phyloP scores from a whole-genome alignment of 2,888 invertebrate species.

The Ophion costatus region DNA sequence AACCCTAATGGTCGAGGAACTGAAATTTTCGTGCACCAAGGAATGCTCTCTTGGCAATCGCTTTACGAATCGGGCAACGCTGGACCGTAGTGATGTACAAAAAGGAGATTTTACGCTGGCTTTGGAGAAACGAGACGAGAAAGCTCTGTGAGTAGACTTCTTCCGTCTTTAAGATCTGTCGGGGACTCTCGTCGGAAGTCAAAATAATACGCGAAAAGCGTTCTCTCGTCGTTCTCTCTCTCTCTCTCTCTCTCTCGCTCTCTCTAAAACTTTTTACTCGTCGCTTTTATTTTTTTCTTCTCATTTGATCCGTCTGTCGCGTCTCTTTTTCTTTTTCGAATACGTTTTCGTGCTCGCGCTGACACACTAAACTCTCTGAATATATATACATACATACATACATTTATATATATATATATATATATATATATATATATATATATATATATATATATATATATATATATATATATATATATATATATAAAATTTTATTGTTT shows the following conservation, averaged over 20 bases:
- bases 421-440: neutral
- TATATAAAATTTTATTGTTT: neutral
- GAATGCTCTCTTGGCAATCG: constrained; percentile 27
- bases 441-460: neutral
- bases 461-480: neutral
- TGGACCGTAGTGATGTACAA: constrained; percentile 21
- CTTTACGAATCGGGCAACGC: constrained; percentile 42
- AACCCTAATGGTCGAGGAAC: neutral
- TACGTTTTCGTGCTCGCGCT: constrained; percentile 32
- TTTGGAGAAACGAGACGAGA: constrained; percentile 7
- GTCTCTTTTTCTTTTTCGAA: constrained; percentile 20
- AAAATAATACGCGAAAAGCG: constrained; percentile 34
- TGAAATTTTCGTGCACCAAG: neutral
- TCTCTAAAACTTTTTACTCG: constrained; percentile 24
- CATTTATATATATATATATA: neutral
- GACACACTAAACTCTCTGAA: constrained; percentile 9
- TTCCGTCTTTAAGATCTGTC: constrained; percentile 8
- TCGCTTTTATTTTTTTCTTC: constrained; percentile 40
- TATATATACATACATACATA: too few relatives aligned
- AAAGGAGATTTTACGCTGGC: neutral
- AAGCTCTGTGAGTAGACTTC: neutral
- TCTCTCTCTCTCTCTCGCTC: neutral
- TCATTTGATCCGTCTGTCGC: constrained; percentile 17
- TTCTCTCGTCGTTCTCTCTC: neutral
- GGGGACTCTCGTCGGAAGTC: constrained; percentile 16